These are phyloP conservation scores for Pachypeltis micranthus DNA, from an alignment of 1,140 invertebrate species.

Conservation along the genomic window DNA sequence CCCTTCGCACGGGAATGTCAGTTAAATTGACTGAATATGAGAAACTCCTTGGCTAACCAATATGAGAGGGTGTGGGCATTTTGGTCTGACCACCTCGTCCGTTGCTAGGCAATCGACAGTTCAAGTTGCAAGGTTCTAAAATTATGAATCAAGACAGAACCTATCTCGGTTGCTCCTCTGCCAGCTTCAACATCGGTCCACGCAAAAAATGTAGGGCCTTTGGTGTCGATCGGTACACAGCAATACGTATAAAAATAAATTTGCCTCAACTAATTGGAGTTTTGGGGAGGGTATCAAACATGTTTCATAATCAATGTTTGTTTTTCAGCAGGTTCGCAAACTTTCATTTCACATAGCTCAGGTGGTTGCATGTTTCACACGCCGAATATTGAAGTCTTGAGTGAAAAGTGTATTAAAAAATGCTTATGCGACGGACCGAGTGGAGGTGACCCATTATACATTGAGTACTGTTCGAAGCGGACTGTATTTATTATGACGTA, in stretches of 20 bases:
- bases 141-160: conserved; percentile 26
- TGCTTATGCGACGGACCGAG: too few relatives aligned
- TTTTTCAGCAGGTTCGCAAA: not conserved
- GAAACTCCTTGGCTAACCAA: conserved; percentile 11
- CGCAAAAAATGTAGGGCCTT: conserved; percentile 23
- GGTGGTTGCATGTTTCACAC: not conserved
- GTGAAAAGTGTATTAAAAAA: too few relatives aligned
- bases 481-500: too few relatives aligned
- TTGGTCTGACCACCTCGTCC: conserved; percentile 10
- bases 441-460: too few relatives aligned
- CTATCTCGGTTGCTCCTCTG: conserved; percentile 31
- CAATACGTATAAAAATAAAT: conserved; percentile 31
- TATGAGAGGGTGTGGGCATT: conserved; percentile 14
- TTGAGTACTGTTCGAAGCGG: too few relatives aligned
- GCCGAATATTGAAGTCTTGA: conserved; percentile 5
- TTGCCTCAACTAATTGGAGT: conserved; percentile 24
- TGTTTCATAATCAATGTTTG: not conserved
- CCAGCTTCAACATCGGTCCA: conserved; percentile 29
- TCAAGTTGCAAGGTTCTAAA: not conserved
- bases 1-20: conserved; percentile 30
- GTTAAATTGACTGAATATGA: not conserved
- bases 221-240: conserved; percentile 20
- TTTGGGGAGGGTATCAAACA: conserved; percentile 15
- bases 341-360: not conserved
- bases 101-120: not conserved